These are phyloP conservation scores for Natator depressus DNA, from an alignment of 2,113 vertebrate species.

Conservation along the genomic window DNA sequence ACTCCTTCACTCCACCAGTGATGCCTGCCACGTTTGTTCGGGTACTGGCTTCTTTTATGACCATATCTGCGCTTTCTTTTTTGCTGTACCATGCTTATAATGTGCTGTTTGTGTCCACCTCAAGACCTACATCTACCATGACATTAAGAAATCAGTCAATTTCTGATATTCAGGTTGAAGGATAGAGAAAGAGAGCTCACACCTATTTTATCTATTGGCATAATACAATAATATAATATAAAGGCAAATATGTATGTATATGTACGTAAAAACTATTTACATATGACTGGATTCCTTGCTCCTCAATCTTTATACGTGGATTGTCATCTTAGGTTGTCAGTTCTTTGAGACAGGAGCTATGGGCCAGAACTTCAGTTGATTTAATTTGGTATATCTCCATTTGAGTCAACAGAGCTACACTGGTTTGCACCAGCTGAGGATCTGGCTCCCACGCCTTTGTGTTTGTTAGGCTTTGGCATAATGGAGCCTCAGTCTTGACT, in stretches of 20 bases:
- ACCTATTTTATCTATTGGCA: not conserved
- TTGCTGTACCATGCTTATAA: not conserved
- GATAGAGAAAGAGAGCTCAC: not conserved
- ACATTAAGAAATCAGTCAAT: not conserved
- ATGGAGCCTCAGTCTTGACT: not conserved
- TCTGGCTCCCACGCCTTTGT: not conserved
- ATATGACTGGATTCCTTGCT: not conserved
- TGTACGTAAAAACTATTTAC: not conserved
- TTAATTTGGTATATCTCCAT: not conserved
- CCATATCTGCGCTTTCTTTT: not conserved
- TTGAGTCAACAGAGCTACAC: not conserved
- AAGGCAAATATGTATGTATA: not conserved
- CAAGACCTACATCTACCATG: rapidly evolving
- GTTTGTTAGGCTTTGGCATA: not conserved
- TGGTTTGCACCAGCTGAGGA: not conserved
- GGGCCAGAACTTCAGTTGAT: not conserved
- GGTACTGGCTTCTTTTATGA: not conserved
- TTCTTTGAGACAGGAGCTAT: not conserved
- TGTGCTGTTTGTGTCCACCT: not conserved
- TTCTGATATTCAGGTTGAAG: not conserved
- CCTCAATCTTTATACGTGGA: not conserved
- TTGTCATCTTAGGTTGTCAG: not conserved
- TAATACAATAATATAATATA: not conserved
- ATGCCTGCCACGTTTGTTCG: not conserved
- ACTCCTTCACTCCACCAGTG: not conserved